phyloP scores from a whole-genome alignment of 2,888 invertebrate genomes.

The Neoitamus cyanurus region DNA sequence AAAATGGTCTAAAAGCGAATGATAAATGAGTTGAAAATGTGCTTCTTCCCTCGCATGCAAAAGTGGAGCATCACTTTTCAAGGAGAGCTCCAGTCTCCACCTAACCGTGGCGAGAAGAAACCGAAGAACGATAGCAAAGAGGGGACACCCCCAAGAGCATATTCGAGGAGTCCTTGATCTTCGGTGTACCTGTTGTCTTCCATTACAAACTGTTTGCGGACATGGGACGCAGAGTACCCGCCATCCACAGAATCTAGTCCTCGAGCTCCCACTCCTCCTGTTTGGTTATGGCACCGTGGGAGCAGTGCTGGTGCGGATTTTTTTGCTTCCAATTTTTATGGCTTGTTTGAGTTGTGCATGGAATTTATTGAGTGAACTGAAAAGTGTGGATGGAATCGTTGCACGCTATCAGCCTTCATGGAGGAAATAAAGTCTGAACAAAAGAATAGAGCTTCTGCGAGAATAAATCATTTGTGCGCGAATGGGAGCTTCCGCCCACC shows the following conservation, averaged over 20 bases:
- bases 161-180: neutral
- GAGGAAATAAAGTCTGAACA: neutral
- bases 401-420: constrained; percentile 6
- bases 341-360: constrained; percentile 29
- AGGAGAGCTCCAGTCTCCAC: neutral
- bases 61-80: neutral
- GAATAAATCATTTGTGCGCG: constrained; percentile 8
- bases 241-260: neutral
- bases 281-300: neutral
- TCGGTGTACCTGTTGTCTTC: neutral
- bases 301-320: neutral
- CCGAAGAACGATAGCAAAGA: neutral
- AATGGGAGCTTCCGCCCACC: neutral
- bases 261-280: neutral
- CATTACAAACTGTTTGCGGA: neutral
- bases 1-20: constrained; percentile 19
- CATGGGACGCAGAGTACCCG: neutral
- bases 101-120: neutral
- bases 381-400: constrained; percentile 20
- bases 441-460: neutral
- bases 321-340: constrained; percentile 1
- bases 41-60: neutral
- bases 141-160: neutral
- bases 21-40: constrained; percentile 10
- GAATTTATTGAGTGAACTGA: constrained; percentile 32